A percentile compares a stretch with the other conserved stretches of the same genome.
These are phyloP conservation scores for Protobothrops flavoviridis DNA, from an alignment of 2,113 vertebrate genomes.

Conservation along the genomic window DNA sequence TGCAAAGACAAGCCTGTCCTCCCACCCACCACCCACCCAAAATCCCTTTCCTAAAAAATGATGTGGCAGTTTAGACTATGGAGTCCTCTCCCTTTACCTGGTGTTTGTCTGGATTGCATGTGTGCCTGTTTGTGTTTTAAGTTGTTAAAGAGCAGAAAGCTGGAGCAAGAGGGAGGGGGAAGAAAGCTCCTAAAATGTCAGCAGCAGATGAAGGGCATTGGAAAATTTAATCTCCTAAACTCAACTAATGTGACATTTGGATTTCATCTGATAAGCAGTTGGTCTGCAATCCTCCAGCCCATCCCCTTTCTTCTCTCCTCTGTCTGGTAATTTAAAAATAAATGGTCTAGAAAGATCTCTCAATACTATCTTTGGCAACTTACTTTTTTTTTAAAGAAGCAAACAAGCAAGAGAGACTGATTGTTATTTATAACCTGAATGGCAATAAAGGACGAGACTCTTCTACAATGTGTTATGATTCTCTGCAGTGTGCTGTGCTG, in stretches of 20 bases:
- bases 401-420: conserved; percentile 45
- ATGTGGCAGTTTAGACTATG: neutral
- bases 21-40: too few species aligned
- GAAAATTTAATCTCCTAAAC: conserved; percentile 80
- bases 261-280: conserved; percentile 80
- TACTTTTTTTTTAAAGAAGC: conserved; percentile 48
- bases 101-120: neutral
- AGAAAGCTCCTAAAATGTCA: conserved; percentile 76
- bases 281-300: conserved; percentile 61
- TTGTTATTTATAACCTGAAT: conserved; percentile 63
- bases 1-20: neutral
- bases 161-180: neutral
- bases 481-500: neutral
- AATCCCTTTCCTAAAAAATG: conserved; percentile 4
- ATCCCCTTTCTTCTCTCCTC: conserved; percentile 62
- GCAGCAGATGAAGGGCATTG: conserved; percentile 75
- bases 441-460: conserved; percentile 38
- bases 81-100: neutral
- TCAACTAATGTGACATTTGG: conserved; percentile 81
- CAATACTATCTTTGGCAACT: conserved; percentile 79
- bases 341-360: conserved; percentile 81
- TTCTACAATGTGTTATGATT: conserved; percentile 34
- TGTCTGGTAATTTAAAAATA: conserved; percentile 81
- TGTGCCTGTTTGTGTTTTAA: neutral
- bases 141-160: neutral